These are phyloP conservation scores for Nysson spinosus DNA, from an alignment of 2,888 invertebrate species.

Conservation along the genomic window DNA sequence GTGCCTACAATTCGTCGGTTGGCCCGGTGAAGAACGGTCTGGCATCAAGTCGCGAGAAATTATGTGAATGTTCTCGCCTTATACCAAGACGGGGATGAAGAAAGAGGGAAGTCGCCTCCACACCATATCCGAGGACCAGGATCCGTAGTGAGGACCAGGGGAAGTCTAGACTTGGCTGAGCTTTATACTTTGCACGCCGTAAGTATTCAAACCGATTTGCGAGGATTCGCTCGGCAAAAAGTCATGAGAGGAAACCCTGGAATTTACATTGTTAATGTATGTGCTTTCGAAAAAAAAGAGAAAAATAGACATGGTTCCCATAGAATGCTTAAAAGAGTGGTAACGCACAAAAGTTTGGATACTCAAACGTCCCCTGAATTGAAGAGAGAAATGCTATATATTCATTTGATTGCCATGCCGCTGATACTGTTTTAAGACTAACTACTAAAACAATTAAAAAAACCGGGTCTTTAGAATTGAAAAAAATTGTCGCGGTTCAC, in stretches of 20 bases:
- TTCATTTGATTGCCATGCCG: slow-evolving; percentile 6
- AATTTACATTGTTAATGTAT: slow-evolving; percentile 72
- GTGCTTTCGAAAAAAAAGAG: slow-evolving; percentile 28
- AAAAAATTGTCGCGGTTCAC: too few species aligned
- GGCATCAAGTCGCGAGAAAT: slow-evolving; percentile 71
- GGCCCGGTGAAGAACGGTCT: slow-evolving; percentile 65
- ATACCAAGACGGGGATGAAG: slow-evolving; percentile 49
- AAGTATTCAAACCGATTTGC: slow-evolving; percentile 72
- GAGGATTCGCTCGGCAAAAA: slow-evolving; percentile 71
- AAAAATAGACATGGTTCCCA: slow-evolving; percentile 23
- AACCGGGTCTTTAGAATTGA: too few species aligned
- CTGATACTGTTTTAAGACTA: too few species aligned
- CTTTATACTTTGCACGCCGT: slow-evolving; percentile 58
- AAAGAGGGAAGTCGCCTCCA: slow-evolving; percentile 23
- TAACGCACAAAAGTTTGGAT: slow-evolving; percentile 27
- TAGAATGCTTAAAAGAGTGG: slow-evolving; percentile 43
- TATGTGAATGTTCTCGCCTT: slow-evolving; percentile 69
- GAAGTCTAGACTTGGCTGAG: slow-evolving; percentile 68
- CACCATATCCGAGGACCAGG: slow-evolving; percentile 28
- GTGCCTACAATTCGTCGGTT: slow-evolving; percentile 67
- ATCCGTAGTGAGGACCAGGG: slow-evolving; percentile 56
- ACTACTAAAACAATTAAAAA: too few species aligned
- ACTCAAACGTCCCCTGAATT: too few species aligned
- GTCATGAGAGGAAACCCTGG: slow-evolving; percentile 55
- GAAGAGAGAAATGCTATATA: too few species aligned